These are phyloP conservation scores for Acrocephalus scirpaceus DNA, from an alignment of 2,797 vertebrate genomes.

Conservation along the genomic window DNA sequence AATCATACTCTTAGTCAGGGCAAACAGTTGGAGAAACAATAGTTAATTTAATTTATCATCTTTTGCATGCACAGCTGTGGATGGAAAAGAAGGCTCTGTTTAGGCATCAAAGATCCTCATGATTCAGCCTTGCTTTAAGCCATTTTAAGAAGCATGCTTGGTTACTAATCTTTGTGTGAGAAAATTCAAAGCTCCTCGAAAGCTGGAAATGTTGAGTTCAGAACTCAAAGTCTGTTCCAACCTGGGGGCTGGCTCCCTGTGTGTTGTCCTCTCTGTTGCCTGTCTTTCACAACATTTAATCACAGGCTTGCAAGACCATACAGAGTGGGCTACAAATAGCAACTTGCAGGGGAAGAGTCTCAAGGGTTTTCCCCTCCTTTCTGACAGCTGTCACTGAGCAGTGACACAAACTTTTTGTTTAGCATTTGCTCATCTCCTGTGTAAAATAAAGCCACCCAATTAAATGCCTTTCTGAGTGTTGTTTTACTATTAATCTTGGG, in stretches of 20 bases:
- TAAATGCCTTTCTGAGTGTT: background rate
- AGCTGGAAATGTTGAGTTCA: conserved; percentile 52
- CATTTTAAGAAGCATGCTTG: conserved; percentile 21
- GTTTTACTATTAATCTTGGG: background rate
- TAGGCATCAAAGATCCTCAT: background rate
- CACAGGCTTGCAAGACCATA: background rate
- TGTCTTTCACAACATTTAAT: background rate
- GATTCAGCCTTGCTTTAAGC: background rate
- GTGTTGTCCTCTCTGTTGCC: background rate
- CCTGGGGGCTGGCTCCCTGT: background rate
- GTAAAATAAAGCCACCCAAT: background rate
- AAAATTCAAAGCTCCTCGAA: conserved; percentile 54
- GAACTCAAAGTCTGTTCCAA: background rate
- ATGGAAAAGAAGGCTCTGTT: background rate
- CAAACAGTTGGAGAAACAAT: conserved; percentile 22
- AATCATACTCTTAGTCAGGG: background rate
- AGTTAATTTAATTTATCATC: conserved; percentile 33
- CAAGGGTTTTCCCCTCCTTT: background rate
- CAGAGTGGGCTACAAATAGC: background rate
- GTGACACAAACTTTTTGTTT: background rate
- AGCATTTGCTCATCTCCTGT: background rate
- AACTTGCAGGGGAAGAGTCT: background rate
- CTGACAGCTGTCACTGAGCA: background rate
- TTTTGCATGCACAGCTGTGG: conserved; percentile 18
- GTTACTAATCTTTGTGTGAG: conserved; percentile 14